A percentile compares a stretch with the other conserved stretches of the same genome.
phyloP scores from a whole-genome alignment of 2,797 vertebrate species.

The Tangara arthus region DNA sequence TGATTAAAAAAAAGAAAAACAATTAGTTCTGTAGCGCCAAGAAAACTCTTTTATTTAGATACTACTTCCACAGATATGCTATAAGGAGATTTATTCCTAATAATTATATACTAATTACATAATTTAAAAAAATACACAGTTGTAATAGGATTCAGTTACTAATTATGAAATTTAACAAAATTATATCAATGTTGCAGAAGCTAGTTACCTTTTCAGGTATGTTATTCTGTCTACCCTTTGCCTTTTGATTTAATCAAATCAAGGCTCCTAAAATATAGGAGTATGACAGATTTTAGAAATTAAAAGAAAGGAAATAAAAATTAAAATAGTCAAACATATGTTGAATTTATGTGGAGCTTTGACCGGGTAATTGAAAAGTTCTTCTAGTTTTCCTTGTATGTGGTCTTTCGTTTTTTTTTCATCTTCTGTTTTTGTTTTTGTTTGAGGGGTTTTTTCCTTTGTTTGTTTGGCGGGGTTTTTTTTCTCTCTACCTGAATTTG shows the following conservation, averaged over 20 bases:
- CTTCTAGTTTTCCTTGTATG: background rate
- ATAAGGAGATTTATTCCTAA: background rate
- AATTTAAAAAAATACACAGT: background rate
- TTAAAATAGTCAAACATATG: background rate
- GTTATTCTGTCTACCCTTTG: background rate
- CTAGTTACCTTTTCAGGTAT: background rate
- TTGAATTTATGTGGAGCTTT: background rate
- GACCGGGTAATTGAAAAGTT: background rate
- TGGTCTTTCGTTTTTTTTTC: rapidly evolving
- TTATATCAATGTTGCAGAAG: rapidly evolving
- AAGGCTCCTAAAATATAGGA: background rate
- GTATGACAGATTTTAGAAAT: background rate
- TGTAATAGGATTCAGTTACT: background rate
- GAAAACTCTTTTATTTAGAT: background rate
- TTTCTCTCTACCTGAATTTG: background rate
- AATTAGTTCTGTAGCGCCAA: background rate
- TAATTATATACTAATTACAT: background rate
- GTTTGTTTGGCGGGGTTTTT: background rate
- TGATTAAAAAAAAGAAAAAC: background rate
- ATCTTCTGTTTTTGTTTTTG: rapidly evolving
- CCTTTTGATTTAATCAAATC: background rate
- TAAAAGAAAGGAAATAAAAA: background rate
- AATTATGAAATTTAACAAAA: background rate
- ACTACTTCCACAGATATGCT: background rate
- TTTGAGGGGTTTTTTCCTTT: no score